Conservation (phyloP, 2,888 invertebrate species). For the Spisula solida region DNA sequence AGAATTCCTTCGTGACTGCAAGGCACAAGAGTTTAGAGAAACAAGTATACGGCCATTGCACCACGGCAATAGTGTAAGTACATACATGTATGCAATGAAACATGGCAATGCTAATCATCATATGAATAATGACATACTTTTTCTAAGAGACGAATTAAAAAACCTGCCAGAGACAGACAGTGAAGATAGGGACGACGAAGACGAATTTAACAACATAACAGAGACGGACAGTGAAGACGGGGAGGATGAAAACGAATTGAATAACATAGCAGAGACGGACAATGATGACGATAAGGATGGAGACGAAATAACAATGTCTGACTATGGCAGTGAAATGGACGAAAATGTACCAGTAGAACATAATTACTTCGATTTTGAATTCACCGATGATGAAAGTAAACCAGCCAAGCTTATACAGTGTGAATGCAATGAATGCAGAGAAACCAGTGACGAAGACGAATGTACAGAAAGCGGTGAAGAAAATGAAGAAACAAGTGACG, state of each 20-base stretch:
- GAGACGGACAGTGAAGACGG: neutral
- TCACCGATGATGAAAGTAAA: neutral
- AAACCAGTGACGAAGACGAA: constrained; percentile 1
- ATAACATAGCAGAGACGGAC: neutral
- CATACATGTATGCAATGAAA: neutral
- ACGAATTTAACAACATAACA: neutral
- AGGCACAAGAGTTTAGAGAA: neutral
- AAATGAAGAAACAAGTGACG: neutral
- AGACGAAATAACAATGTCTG: neutral
- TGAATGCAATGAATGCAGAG: neutral
- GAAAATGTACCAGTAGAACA: neutral
- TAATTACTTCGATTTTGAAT: neutral
- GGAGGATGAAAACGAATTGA: neutral
- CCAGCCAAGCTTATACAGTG: neutral
- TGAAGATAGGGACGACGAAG: no score
- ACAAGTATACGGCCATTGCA: neutral
- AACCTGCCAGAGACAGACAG: no score
- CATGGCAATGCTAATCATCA: neutral
- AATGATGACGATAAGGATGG: neutral
- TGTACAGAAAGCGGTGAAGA: neutral
- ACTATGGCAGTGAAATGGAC: neutral
- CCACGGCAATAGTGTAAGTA: no score
- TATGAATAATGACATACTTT: no score
- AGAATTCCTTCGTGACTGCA: no score
- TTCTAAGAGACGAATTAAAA: no score